Evolutionary conservation across 2,113 vertebrate genomes (phyloP).

Genomic region (Cryptomyrus ogoouensis): DNA sequence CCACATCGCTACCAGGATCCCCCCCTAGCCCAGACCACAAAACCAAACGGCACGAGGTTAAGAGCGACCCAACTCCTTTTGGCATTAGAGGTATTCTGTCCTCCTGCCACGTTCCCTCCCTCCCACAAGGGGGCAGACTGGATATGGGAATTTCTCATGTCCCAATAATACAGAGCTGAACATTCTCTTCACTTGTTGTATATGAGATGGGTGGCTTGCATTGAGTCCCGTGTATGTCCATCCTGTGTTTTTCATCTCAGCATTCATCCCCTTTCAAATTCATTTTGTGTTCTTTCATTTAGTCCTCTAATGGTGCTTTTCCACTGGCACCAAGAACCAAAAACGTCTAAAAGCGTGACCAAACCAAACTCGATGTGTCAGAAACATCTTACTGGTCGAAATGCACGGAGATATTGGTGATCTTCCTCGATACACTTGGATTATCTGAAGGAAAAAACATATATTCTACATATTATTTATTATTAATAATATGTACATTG

Average conservation of each 20-base stretch:
- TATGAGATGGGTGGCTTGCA: not conserved
- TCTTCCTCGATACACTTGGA: not conserved
- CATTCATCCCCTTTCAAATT: not conserved
- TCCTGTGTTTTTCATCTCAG: not conserved
- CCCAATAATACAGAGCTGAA: not conserved
- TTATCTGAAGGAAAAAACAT: not conserved
- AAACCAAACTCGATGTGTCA: not conserved
- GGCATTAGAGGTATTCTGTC: constrained; percentile 79
- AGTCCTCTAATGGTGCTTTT: not conserved
- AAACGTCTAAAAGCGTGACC: not conserved
- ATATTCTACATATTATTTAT: not conserved
- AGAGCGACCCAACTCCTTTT: constrained; percentile 92
- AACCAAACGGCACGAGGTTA: constrained; percentile 87
- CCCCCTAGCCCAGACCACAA: constrained; percentile 91
- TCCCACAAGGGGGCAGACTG: not conserved
- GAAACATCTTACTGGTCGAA: not conserved
- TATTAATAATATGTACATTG: not conserved
- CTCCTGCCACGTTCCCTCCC: not conserved
- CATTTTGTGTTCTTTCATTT: not conserved
- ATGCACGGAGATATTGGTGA: not conserved
- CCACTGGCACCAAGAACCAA: not conserved
- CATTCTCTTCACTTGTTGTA: not conserved
- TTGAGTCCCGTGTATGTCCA: not conserved
- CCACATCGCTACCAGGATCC: constrained; percentile 65
- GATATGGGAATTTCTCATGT: not conserved